Base-by-base conservation (phyloP, 2,797 vertebrate species). In the Coregonus sp. region DNA sequence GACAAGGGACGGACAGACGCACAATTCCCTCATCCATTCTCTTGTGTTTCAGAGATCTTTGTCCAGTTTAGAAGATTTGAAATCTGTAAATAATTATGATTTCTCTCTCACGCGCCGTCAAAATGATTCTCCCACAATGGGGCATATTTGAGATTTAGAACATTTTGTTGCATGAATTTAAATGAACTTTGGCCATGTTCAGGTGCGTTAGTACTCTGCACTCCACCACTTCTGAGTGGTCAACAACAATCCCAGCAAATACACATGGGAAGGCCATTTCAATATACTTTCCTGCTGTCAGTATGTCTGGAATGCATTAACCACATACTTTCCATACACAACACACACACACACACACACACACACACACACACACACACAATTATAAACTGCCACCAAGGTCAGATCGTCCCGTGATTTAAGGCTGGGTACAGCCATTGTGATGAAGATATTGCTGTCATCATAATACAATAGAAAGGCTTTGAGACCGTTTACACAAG, bases 281-380 rank as follows among this genome's bases (percentile, higher is more conserved):
- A 91, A 93, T 93, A 90, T 89, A 89, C 93, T 94, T 94, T 94
- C 94, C 93, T 95, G 92, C 92, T 95, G 94, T 95, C 92, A 93
- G 91, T 94, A 94, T 93, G 94, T 95, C 93, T 95, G 93, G 93
- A 94, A 94, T 94, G 93, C 91, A 91, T 91, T 91, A 94, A 92
- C 94, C 94, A 94, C 94, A 95, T 94, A 92, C 93, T 95, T 93
- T 54, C 4, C 20, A 25, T 77, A 71, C 67, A 72, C 37, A 35
- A 74, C 77, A 74, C 65, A 69, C 47, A 52, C 61, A 67, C 37
- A 35, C 25, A 74, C 77, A 74, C 65, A 69, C 47, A 52, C 61
- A 67, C 61, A 40, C 37, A 35, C 25, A 74, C 77, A 74, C 65
- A 69, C 47, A 52, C 61, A 67, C 61, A 40, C 25, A 63, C n/a